These are phyloP conservation scores for Drosophila neotestacea DNA, from an alignment of 2,888 invertebrate species.

Conservation along the genomic window DNA sequence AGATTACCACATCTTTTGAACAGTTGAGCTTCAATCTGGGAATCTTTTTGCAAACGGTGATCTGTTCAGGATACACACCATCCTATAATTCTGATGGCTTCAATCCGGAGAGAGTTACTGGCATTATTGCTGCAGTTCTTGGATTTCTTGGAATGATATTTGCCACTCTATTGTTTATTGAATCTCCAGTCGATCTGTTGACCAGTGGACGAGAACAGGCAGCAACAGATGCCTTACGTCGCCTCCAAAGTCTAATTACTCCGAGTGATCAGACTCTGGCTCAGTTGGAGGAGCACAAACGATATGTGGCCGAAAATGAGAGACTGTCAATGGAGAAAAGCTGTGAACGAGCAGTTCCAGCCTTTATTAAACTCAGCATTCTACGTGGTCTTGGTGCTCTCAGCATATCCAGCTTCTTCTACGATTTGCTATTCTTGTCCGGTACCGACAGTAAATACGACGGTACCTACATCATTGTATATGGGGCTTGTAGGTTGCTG, in stretches of 20 bases:
- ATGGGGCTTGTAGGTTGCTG: slow-evolving; percentile 42
- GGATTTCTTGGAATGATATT: slow-evolving; percentile 52
- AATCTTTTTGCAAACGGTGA: slow-evolving; percentile 66
- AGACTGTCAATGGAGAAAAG: slow-evolving; percentile 29
- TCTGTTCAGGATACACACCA: background rate
- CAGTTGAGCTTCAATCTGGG: slow-evolving; percentile 66
- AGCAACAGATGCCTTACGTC: slow-evolving; percentile 64
- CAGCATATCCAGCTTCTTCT: slow-evolving; percentile 47
- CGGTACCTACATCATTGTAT: too few relatives aligned
- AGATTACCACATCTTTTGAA: slow-evolving; percentile 53
- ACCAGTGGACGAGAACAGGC: slow-evolving; percentile 48
- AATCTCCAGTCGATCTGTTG: slow-evolving; percentile 69
- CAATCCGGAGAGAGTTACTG: slow-evolving; percentile 48
- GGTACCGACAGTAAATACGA: too few relatives aligned
- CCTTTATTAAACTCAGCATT: slow-evolving; percentile 61
- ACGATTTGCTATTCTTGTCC: slow-evolving; percentile 12
- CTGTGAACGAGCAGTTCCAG: slow-evolving; percentile 42
- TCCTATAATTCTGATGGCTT: background rate
- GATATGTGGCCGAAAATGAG: slow-evolving; percentile 58
- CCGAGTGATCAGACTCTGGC: slow-evolving; percentile 51
- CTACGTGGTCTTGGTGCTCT: slow-evolving; percentile 66
- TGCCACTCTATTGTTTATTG: slow-evolving; percentile 51
- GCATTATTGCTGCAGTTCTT: slow-evolving; percentile 48
- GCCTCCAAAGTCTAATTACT: slow-evolving; percentile 54
- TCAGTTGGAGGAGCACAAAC: slow-evolving; percentile 66